These are phyloP conservation scores for Propithecus perrieri DNA, from an alignment of 2,797 vertebrate genomes.

Conservation along the genomic window DNA sequence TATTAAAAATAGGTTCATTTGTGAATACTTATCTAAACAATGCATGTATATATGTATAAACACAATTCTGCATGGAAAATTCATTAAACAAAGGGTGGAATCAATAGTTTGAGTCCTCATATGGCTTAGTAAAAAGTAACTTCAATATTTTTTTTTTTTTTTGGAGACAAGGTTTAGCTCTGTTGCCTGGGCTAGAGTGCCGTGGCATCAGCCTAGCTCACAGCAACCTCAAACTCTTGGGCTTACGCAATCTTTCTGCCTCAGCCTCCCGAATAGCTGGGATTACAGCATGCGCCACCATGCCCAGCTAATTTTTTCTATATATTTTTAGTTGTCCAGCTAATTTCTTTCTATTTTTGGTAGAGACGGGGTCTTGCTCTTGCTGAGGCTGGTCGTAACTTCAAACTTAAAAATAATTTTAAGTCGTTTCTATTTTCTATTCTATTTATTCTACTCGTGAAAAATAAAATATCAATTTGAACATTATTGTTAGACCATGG, in stretches of 20 bases:
- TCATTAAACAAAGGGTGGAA: neutral
- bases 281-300: no score
- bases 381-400: neutral
- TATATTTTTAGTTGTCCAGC: no score
- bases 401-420: neutral
- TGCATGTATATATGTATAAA: neutral
- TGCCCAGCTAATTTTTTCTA: no score
- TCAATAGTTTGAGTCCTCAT: neutral
- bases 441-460: neutral
- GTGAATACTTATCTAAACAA: neutral
- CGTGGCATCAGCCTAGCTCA: no score
- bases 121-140: neutral
- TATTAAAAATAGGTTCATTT: neutral
- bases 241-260: no score
- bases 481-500: neutral
- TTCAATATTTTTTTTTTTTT: neutral
- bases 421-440: neutral
- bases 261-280: no score
- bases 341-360: no score
- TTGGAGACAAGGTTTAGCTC: no score
- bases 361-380: no score
- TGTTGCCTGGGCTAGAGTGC: no score
- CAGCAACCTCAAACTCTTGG: no score
- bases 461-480: constrained; percentile 18
- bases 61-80: neutral